These are phyloP conservation scores for Sebastes alutus DNA, from an alignment of 2,797 vertebrate genomes.

Conservation along the genomic window DNA sequence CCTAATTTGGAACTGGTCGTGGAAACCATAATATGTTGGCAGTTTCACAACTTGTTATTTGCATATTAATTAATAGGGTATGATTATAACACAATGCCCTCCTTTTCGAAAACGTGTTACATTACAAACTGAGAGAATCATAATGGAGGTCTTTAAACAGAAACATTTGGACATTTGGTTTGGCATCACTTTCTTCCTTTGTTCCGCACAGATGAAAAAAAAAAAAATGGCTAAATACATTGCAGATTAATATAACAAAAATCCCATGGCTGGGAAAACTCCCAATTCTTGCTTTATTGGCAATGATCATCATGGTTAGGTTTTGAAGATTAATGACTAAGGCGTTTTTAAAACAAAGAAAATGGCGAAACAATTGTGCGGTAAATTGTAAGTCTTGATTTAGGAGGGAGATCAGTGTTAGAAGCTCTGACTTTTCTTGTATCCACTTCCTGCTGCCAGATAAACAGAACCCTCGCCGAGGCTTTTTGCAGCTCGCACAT, in stretches of 20 bases:
- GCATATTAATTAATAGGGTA: constrained; percentile 47
- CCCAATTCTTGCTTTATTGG: constrained; percentile 56
- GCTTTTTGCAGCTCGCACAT: constrained; percentile 35
- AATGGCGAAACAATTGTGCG: constrained; percentile 14
- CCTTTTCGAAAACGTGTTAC: constrained; percentile 34
- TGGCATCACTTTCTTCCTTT: constrained; percentile 60
- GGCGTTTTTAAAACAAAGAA: constrained; percentile 52
- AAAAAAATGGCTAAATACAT: constrained; percentile 48
- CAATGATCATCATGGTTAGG: constrained; percentile 15
- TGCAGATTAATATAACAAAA: constrained; percentile 60
- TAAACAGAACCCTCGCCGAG: constrained; percentile 14
- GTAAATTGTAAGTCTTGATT: constrained; percentile 32
- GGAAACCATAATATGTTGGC: constrained; percentile 32
- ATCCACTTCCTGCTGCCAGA: constrained; percentile 42
- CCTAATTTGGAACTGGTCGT: constrained; percentile 43
- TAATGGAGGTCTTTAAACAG: constrained; percentile 54
- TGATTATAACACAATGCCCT: constrained; percentile 34
- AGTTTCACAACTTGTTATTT: constrained; percentile 46
- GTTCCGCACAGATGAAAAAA: constrained; percentile 51
- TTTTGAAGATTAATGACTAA: constrained; percentile 65
- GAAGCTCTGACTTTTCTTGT: constrained; percentile 22
- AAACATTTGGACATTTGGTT: constrained; percentile 68
- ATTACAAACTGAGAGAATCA: constrained; percentile 36
- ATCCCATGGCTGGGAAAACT: constrained; percentile 52
- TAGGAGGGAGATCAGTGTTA: constrained; percentile 20